Base-by-base conservation (phyloP, 2,113 vertebrate species). In the Amphilophus citrinellus region DNA sequence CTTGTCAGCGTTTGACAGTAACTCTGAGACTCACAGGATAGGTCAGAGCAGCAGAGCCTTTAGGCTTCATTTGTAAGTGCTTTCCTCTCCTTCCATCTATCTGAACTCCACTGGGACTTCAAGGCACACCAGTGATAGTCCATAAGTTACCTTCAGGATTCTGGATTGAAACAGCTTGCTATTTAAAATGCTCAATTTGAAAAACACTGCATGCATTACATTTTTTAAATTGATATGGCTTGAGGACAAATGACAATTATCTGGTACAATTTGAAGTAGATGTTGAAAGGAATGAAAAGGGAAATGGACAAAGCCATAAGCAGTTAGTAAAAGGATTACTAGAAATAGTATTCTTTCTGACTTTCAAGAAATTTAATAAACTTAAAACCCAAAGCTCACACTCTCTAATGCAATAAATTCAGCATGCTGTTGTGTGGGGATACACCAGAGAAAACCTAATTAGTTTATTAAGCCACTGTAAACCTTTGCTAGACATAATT, bases 31-130 rank as follows among this genome's bases (percentile, higher is more conserved):
- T 61, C 17, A 35, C 63, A 56, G 84, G 75, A 87, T 61, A 78
- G 79, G 82, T 84, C 85, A 71, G 65, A 58, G 39, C 86, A 76
- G 61, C 60, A 83, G 57, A 50, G 61, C 87, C 37, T 39, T 86
- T 66, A 83, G 82, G 57, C 73, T 88, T 89, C 76, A 87, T 93
- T 88, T 91, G 80, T 87, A 88, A 83, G 89, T 27, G 18, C 7
- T 60, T 82, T 82, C 66, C 71, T 81, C 22, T 75, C 71, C 59
- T 71, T 73, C 53, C 76, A 89, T 88, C 91, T 81, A 88, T 92
- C 84, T 80, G 14, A 65, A 47, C 20, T 84, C 87, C 71, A 4
- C 17, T 44, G 88, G 77, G 87, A 89, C 63, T 78, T 80, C 30
- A 18, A 71, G 77, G 61, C 10, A 14, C 84, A 80, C 42, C 61